These are phyloP conservation scores for Drosophila aldrichi DNA, from an alignment of 2,888 invertebrate genomes.

Conservation along the genomic window DNA sequence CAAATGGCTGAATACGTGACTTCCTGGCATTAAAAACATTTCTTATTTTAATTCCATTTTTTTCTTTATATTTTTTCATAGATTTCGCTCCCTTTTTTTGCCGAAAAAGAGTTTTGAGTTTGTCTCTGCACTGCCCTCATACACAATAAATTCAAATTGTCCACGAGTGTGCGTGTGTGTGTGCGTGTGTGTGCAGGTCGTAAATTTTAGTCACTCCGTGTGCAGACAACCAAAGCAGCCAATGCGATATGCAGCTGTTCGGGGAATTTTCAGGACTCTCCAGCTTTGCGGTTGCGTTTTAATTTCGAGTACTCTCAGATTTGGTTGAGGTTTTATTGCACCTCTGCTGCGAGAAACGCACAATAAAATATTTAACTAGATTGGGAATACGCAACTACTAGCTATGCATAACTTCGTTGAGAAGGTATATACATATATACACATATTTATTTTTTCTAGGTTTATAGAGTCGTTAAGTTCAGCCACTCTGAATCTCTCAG, in stretches of 20 bases:
- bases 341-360: conserved; percentile 11
- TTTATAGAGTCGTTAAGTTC: neutral
- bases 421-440: no score
- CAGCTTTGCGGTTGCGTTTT: conserved; percentile 27
- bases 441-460: neutral
- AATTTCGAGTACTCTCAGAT: conserved; percentile 30
- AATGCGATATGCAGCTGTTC: conserved; percentile 26
- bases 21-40: conserved; percentile 49
- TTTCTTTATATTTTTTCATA: conserved; percentile 44
- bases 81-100: conserved; percentile 30
- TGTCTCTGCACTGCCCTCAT: conserved; percentile 29
- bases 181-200: conserved; percentile 27
- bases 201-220: conserved; percentile 43
- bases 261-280: conserved; percentile 17
- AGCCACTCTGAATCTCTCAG: neutral
- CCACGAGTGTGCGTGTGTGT: neutral
- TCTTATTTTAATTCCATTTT: conserved; percentile 54
- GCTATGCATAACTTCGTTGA: neutral
- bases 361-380: conserved; percentile 18
- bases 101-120: conserved; percentile 1
- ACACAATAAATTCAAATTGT: conserved; percentile 40
- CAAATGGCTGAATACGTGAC: conserved; percentile 53
- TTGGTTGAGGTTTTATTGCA: conserved; percentile 12
- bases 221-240: conserved; percentile 3
- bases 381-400: conserved; percentile 14